Evolutionary conservation across 2,888 invertebrate genomes (phyloP), one percentile per base, ranked within the genome.

Genomic region (Stenodera caucasica): DNA sequence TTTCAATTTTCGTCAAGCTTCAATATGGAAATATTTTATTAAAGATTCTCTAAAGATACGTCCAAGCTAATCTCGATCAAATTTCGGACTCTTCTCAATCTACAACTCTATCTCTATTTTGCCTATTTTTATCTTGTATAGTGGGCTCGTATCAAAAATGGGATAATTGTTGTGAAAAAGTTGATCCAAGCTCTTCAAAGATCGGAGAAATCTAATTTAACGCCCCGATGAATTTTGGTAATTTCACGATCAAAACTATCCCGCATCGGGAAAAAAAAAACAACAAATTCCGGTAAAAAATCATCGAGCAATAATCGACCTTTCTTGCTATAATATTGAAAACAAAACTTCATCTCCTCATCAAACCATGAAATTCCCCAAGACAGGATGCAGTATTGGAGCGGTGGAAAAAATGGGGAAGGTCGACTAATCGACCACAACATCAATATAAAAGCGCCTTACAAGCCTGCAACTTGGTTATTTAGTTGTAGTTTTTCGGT

Each of bases 351-450:
- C 57, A 53, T 60, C 59, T 63, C 63, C 63, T 63, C 54, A 59
- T 63, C 55, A 63, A 63, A 63, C 45, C 59, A 32, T 63, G 57
- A 63, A 59, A 63, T 63, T 60, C 63, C 32, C 6, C 50, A 62
- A 53, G 55, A 55, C 53, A 58, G 61, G 53, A 61, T 57, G 23
- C 54, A 18, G 12, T 15, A 14, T 15, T 49, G 18, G 29, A 51
- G 49, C 35, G 33, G 30, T 8, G 7, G 2, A 40, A 40, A 45
- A 45, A 45, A 6, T 12, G 2, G 2, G 56, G 59, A 59, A 63
- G 62, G 63, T 63, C 63, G 59, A 12, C 12, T 5, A 9, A 45
- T 23, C 21, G 9, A 18, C n/a, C 40, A 12, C 18, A 29, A n/a
- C 35, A 6, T 11, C 5, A 26, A 11, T 61, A 63, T 63, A 63